phyloP scores from a whole-genome alignment of 2,888 invertebrate species.

The Nomada goodeniana region DNA sequence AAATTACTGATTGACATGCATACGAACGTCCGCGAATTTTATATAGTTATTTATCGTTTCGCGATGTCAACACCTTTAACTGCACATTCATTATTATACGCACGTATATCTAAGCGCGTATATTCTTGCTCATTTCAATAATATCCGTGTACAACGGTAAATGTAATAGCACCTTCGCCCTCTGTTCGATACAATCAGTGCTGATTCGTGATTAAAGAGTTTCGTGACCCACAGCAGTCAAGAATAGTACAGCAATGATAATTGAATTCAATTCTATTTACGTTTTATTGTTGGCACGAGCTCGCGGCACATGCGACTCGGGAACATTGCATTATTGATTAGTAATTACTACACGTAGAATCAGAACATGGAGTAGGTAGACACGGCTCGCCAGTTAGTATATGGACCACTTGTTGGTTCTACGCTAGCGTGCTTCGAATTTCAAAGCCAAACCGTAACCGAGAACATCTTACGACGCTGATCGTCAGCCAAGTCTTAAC shows the following conservation, averaged over 20 bases:
- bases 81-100: not conserved
- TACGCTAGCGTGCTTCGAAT: slow-evolving; percentile 79
- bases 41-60: not conserved
- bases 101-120: not conserved
- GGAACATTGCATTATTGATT: slow-evolving; percentile 78
- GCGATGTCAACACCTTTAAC: not conserved
- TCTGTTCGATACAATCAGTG: not conserved
- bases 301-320: slow-evolving; percentile 60
- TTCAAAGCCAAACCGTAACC: slow-evolving; percentile 71
- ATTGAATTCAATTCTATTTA: slow-evolving; percentile 64
- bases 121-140: not conserved
- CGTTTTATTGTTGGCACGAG: slow-evolving; percentile 69
- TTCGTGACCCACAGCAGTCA: not conserved
- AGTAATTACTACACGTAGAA: slow-evolving; percentile 82
- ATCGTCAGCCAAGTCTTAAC: slow-evolving; percentile 51
- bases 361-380: slow-evolving; percentile 75
- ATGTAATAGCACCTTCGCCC: no score
- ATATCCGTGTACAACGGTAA: not conserved
- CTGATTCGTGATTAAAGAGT: not conserved
- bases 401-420: slow-evolving; percentile 83
- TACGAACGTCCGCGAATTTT: not conserved
- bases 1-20: not conserved
- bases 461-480: slow-evolving; percentile 56
- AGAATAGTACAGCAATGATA: slow-evolving; percentile 4
- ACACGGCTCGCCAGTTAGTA: slow-evolving; percentile 77